phyloP scores from a whole-genome alignment of 2,888 invertebrate species.

The Linnaemya tessellans region DNA sequence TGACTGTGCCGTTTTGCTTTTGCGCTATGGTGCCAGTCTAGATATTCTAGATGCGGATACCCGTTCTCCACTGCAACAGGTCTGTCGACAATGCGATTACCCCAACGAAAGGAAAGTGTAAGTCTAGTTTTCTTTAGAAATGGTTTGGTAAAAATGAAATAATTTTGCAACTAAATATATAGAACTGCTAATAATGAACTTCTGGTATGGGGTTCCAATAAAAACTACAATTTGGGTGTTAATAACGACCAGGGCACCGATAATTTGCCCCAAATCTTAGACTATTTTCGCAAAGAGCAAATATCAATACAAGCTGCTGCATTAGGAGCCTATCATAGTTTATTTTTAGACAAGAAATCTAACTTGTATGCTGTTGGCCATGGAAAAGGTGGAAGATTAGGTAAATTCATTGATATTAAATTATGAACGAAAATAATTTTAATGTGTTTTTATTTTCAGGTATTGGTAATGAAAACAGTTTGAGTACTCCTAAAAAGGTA shows the following conservation, averaged over 20 bases:
- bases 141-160: not conserved
- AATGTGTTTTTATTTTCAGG: constrained; percentile 77
- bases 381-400: constrained; percentile 90
- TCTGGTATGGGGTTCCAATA: constrained; percentile 93
- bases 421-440: no score
- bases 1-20: constrained; percentile 87
- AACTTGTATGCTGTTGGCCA: constrained; percentile 91
- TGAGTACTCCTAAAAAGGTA: constrained; percentile 80
- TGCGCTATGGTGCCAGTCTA: constrained; percentile 85
- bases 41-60: constrained; percentile 81
- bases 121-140: constrained; percentile 13
- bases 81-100: constrained; percentile 83
- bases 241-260: constrained; percentile 86
- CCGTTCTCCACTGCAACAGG: constrained; percentile 79
- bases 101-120: constrained; percentile 61
- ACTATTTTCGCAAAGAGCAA: constrained; percentile 86
- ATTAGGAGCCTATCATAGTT: constrained; percentile 80
- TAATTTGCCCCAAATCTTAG: constrained; percentile 87
- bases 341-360: constrained; percentile 80
- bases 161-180: constrained; percentile 67
- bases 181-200: constrained; percentile 84
- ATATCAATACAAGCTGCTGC: constrained; percentile 86
- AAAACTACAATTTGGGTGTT: constrained; percentile 92
- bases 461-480: constrained; percentile 86
- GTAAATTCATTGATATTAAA: constrained; percentile 80